Percentiles rank a stretch among this genome's conserved stretches.
phyloP scores from a whole-genome alignment of 1,140 invertebrate genomes.

The Drosophila kikkawai region DNA sequence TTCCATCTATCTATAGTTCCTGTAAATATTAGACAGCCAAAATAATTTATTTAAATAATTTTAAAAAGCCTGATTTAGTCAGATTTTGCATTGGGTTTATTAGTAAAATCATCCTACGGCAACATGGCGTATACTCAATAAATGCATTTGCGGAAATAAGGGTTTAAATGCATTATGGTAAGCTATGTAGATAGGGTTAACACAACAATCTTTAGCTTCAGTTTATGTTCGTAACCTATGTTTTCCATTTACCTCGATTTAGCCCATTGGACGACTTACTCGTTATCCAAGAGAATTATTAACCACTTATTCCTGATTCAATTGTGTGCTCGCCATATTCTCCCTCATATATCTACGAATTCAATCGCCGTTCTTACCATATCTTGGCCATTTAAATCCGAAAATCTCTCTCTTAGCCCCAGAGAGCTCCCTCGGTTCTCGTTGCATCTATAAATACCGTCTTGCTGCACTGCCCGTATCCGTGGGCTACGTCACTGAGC shows the following conservation, averaged over 20 bases:
- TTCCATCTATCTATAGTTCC: not conserved
- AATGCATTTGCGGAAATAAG: not conserved
- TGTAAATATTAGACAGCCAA: not conserved
- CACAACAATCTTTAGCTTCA: not conserved
- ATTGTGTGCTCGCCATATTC: not conserved
- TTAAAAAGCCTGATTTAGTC: not conserved
- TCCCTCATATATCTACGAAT: constrained; percentile 4
- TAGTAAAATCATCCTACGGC: too few species aligned
- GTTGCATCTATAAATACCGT: constrained; percentile 48
- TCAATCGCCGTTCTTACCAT: constrained; percentile 13
- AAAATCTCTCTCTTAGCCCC: constrained; percentile 28
- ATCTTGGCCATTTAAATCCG: constrained; percentile 19
- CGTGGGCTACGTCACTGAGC: constrained; percentile 36
- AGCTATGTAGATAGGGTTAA: not conserved
- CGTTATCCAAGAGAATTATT: not conserved
- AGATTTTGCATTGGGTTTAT: not conserved
- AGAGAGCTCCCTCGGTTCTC: constrained; percentile 4
- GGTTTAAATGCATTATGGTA: not conserved
- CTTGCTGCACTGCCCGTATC: constrained; percentile 30
- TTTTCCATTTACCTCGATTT: not conserved
- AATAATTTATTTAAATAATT: not conserved
- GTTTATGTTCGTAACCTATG: not conserved
- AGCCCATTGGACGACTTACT: not conserved
- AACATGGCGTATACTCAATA: not conserved
- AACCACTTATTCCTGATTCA: constrained; percentile 1